Conservation (phyloP, 2,797 vertebrate genomes). For the Ispidina picta region DNA sequence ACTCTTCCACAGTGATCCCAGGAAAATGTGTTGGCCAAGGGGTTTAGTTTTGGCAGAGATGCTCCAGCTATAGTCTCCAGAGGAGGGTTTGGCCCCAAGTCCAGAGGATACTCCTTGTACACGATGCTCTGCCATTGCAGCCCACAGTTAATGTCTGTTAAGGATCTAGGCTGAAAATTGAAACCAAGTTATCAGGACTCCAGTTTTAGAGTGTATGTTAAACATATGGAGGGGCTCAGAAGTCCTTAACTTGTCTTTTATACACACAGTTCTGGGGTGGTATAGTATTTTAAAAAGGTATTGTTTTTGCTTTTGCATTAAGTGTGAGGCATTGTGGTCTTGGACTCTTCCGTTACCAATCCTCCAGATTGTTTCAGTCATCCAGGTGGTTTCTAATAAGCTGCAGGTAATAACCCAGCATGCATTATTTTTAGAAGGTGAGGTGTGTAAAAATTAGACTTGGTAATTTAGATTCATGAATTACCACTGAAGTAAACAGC, state of each 20-base stretch:
- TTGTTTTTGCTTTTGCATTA: not conserved
- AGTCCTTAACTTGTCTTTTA: not conserved
- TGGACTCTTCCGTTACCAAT: not conserved
- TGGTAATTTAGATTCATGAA: not conserved
- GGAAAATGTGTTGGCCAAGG: slow-evolving; percentile 30
- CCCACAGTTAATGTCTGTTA: not conserved
- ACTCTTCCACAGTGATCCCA: slow-evolving; percentile 38
- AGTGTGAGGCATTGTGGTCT: not conserved
- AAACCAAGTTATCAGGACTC: not conserved
- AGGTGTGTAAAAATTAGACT: not conserved
- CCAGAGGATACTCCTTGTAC: not conserved
- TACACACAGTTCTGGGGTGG: fast-evolving
- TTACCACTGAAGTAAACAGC: not conserved
- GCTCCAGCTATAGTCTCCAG: not conserved
- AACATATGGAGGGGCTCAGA: not conserved
- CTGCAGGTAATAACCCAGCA: not conserved
- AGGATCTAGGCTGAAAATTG: not conserved
- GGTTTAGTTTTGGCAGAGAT: not conserved
- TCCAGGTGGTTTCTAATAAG: not conserved
- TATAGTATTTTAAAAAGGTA: not conserved
- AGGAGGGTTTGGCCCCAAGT: not conserved
- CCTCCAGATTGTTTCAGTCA: not conserved
- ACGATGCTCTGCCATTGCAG: not conserved
- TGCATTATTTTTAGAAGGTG: not conserved
- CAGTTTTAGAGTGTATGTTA: not conserved